These are phyloP conservation scores for Cyanoderma ruficeps DNA, from an alignment of 2,113 vertebrate genomes.

Conservation along the genomic window DNA sequence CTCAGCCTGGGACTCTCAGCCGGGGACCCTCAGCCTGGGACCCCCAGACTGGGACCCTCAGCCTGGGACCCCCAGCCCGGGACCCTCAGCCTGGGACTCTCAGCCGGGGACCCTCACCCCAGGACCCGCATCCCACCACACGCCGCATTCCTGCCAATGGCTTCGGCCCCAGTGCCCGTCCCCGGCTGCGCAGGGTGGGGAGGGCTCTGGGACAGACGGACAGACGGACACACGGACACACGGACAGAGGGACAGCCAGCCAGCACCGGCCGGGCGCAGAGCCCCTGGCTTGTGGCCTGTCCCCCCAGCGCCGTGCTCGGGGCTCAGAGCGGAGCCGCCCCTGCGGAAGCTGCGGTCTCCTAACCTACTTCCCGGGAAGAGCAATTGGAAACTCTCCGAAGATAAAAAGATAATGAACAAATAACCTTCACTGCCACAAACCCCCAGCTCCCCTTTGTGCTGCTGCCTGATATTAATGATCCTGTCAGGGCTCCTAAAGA, in stretches of 20 bases:
- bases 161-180: not conserved
- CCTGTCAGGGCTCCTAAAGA: not conserved
- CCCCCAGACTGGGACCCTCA: accelerated
- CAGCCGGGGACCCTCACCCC: accelerated
- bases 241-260: not conserved
- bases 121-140: not conserved
- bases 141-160: accelerated
- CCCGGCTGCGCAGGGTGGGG: not conserved
- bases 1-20: not conserved
- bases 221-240: not conserved
- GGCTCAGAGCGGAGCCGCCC: not conserved
- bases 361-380: not conserved
- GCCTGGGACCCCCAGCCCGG: accelerated
- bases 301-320: not conserved
- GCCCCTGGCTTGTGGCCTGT: accelerated
- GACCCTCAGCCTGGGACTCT: accelerated
- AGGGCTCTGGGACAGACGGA: not conserved
- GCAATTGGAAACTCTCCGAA: not conserved
- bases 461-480: constrained; percentile 18
- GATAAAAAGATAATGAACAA: constrained; percentile 33
- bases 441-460: not conserved
- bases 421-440: constrained; percentile 20
- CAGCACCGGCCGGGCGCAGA: not conserved
- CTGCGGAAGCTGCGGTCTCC: not conserved
- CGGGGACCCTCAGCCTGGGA: accelerated